These are phyloP conservation scores for Sesamia nonagrioides DNA, from an alignment of 1,140 invertebrate genomes.

Conservation along the genomic window DNA sequence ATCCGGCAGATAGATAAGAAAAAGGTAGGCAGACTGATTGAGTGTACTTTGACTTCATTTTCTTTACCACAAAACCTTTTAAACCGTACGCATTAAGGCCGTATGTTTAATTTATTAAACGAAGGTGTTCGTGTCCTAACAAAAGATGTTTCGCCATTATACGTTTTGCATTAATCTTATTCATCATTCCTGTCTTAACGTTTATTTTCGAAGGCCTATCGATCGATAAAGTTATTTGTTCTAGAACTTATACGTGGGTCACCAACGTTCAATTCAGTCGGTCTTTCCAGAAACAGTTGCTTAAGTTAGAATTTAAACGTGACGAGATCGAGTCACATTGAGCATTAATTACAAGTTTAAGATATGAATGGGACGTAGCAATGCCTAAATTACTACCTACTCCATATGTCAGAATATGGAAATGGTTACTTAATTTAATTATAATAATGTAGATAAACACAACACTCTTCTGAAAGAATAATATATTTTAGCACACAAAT, in stretches of 20 bases:
- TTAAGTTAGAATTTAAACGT: background rate
- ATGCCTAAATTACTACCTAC: too few relatives aligned
- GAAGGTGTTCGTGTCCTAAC: background rate
- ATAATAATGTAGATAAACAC: too few relatives aligned
- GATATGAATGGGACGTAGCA: background rate
- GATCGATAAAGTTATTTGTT: background rate
- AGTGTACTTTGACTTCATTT: too few relatives aligned
- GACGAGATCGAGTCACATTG: background rate
- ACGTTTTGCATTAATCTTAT: background rate
- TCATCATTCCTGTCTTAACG: background rate
- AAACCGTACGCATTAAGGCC: too few relatives aligned
- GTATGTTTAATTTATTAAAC: too few relatives aligned
- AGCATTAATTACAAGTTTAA: background rate
- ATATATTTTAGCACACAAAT: conserved; percentile 23
- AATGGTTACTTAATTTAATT: too few relatives aligned
- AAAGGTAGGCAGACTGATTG: too few relatives aligned
- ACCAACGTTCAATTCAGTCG: background rate
- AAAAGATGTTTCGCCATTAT: background rate
- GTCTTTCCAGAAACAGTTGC: background rate
- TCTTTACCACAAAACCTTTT: too few relatives aligned
- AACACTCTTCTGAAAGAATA: background rate
- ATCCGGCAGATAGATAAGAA: too few relatives aligned
- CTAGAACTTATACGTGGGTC: background rate
- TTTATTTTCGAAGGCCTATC: background rate
- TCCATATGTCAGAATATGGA: too few relatives aligned